These are phyloP conservation scores for Chrysolina oricalcia DNA, from an alignment of 2,888 invertebrate species.

Conservation along the genomic window DNA sequence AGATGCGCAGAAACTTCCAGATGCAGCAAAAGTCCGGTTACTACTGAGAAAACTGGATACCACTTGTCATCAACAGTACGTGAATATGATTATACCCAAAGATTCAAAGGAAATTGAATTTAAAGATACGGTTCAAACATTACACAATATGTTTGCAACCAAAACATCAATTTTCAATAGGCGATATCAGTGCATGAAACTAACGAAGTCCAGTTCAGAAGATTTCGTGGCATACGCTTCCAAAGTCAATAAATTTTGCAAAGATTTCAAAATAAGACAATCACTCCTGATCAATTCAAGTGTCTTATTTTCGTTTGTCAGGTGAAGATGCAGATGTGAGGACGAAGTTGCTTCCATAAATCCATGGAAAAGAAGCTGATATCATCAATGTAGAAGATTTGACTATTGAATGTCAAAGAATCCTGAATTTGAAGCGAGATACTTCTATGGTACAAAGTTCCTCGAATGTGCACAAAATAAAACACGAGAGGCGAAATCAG, in stretches of 20 bases:
- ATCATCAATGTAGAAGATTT: neutral
- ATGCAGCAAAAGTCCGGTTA: too few relatives aligned
- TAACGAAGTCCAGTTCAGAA: neutral
- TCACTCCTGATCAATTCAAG: constrained; percentile 14
- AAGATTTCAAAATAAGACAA: neutral
- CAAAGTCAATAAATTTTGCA: constrained; percentile 4
- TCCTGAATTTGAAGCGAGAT: neutral
- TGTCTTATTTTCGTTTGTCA: neutral
- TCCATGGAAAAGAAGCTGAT: constrained; percentile 1
- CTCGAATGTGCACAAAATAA: neutral
- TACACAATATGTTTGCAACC: neutral
- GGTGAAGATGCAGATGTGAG: neutral
- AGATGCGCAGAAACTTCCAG: too few relatives aligned
- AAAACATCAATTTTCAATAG: neutral
- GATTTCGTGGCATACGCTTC: too few relatives aligned
- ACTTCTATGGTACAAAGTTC: neutral
- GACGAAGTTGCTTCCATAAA: neutral
- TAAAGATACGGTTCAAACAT: neutral
- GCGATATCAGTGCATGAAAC: constrained; percentile 9
- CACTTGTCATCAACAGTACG: neutral
- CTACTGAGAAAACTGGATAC: too few relatives aligned
- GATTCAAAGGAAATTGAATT: neutral
- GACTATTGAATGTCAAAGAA: neutral
- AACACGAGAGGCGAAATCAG: neutral
- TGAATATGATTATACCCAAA: neutral